phyloP scores from a whole-genome alignment of 2,888 invertebrate genomes.

The Reticulitermes lucifugus region DNA sequence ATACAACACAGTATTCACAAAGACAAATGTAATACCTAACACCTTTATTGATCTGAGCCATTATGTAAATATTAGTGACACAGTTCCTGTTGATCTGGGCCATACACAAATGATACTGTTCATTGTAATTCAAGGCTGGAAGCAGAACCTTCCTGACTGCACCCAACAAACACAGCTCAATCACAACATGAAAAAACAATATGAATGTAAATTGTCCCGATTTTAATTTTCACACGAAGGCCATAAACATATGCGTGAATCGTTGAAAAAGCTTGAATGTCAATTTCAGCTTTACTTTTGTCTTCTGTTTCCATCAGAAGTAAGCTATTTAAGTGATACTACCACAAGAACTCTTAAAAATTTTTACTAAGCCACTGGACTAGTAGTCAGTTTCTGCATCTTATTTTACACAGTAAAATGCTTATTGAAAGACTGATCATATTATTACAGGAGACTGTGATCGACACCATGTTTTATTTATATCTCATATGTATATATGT shows the following conservation, averaged over 20 bases:
- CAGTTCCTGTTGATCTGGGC: too few species aligned
- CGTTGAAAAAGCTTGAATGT: slow-evolving; percentile 27
- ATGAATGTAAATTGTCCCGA: too few species aligned
- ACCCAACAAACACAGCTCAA: neutral
- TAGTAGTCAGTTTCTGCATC: slow-evolving; percentile 24
- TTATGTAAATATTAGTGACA: too few species aligned
- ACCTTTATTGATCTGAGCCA: too few species aligned
- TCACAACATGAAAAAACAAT: neutral
- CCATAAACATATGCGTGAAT: neutral
- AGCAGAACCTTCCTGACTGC: neutral
- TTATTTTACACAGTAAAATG: slow-evolving; percentile 34
- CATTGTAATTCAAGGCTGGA: too few species aligned
- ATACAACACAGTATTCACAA: too few species aligned
- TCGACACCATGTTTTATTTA: slow-evolving; percentile 20
- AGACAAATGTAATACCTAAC: too few species aligned
- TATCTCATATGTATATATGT: neutral
- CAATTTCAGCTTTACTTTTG: neutral
- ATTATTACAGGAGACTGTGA: slow-evolving; percentile 22
- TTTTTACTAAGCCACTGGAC: slow-evolving; percentile 34
- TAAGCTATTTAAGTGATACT: slow-evolving; percentile 37
- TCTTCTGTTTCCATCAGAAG: neutral
- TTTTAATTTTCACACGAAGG: neutral
- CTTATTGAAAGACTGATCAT: slow-evolving; percentile 34
- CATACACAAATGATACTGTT: too few species aligned
- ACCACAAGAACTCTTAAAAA: slow-evolving; percentile 27